Evolutionary conservation across 1,140 invertebrate genomes (phyloP).

Genomic region (Lordiphosa mommai): DNA sequence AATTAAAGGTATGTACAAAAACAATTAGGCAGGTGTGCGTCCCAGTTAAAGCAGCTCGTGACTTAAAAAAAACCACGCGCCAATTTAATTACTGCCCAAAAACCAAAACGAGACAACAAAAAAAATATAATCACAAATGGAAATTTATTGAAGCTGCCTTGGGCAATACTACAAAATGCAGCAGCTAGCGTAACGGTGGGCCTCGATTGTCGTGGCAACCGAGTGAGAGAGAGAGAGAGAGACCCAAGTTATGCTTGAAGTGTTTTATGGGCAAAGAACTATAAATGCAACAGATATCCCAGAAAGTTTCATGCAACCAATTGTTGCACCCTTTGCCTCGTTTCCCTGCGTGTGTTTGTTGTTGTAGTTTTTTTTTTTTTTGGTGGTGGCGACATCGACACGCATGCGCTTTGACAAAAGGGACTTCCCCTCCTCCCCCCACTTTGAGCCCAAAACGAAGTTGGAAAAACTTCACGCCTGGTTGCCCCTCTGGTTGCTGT

Average conservation of each 20-base stretch:
- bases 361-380: constrained; percentile 17
- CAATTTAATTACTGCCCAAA: constrained; percentile 47
- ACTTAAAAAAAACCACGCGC: constrained; percentile 35
- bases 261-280: constrained; percentile 56
- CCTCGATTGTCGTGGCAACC: constrained; percentile 48
- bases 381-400: constrained; percentile 68
- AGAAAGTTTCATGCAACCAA: constrained; percentile 30
- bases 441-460: constrained; percentile 40
- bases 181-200: constrained; percentile 55
- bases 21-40: constrained; percentile 67
- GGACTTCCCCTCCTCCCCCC: background rate
- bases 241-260: constrained; percentile 63
- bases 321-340: constrained; percentile 50
- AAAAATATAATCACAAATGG: constrained; percentile 49
- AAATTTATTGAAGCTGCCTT: constrained; percentile 65
- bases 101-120: constrained; percentile 1
- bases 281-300: constrained; percentile 5
- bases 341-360: background rate
- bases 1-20: constrained; percentile 65
- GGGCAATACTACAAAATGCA: constrained; percentile 5
- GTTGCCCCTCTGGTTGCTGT: constrained; percentile 55
- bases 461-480: constrained; percentile 67
- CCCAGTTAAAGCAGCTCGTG: constrained; percentile 43
- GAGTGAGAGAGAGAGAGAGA: background rate
- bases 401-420: constrained; percentile 60